Evolutionary conservation across 1,140 invertebrate genomes (phyloP), one percentile per base, ranked within the genome.

Genomic region (Temnothorax nylanderi): DNA sequence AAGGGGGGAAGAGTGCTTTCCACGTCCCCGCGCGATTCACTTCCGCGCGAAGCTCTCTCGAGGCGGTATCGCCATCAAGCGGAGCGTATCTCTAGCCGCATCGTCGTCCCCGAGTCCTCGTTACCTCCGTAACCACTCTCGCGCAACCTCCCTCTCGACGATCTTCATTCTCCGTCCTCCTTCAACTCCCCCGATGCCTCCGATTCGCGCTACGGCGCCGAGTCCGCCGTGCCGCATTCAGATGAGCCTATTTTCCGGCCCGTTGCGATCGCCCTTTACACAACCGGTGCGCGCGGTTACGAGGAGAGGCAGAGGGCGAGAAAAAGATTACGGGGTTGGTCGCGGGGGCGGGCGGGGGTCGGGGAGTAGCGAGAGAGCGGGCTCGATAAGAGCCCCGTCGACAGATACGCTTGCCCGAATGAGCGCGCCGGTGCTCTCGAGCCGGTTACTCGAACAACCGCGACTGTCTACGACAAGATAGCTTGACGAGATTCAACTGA

Each of bases 161-260:
- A 84, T 88, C 85, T 75, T 86, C 87, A 88, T 89, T 86, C 87
- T 84, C 82, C 88, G 81, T 37, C 67, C 88, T 87, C 82, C 86
- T 34, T 69, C 44, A 69, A 75, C 78, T 75, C 32, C 86, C 85
- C 58, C 65, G 26, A 71, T 71, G 10, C 69, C 86, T 58, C 88
- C 60, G 58, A 26, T 21, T 54, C 64, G 56, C 51, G 69, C 65
- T 51, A 85, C 71, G 54, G 49, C 54, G 80, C 41, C 65, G 64
- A 60, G 76, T 81, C 87, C 85, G 88, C 90, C 86, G 89, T 89
- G 65, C 82, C 89, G 92, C 92, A 93, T 93, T 92, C 92, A 91
- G 92, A 92, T 93, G 93, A 93, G 93, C 92, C 92, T 91, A 92
- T 93, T 93, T 93, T 93, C 92, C 92, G 90, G 89, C 91, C 90